These are phyloP conservation scores for Caenorhabditis japonica DNA, from an alignment of 2,888 invertebrate species.

Conservation along the genomic window DNA sequence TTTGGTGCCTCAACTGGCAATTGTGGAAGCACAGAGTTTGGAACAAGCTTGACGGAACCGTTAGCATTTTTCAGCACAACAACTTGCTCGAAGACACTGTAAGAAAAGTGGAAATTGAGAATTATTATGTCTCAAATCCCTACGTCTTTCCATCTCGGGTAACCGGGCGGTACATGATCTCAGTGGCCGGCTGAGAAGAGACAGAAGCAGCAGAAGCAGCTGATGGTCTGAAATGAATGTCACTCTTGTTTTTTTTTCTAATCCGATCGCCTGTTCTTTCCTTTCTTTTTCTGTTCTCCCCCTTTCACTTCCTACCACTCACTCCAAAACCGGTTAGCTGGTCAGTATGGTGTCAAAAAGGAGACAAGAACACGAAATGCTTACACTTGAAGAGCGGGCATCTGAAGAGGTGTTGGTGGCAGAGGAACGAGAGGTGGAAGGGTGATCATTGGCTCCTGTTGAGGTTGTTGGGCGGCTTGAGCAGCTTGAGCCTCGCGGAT, in stretches of 20 bases:
- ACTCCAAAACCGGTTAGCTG: constrained; percentile 26
- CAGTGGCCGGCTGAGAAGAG: constrained; percentile 32
- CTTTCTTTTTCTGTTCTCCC: constrained; percentile 1
- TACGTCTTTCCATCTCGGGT: constrained; percentile 44
- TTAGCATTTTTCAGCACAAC: constrained; percentile 42
- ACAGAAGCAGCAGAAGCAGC: background rate
- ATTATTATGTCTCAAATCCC: background rate
- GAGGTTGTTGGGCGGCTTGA: constrained; percentile 19
- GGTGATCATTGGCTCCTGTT: constrained; percentile 41
- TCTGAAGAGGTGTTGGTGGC: constrained; percentile 39
- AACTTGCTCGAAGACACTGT: constrained; percentile 47
- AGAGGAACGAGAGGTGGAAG: constrained; percentile 48
- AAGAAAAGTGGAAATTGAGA: background rate
- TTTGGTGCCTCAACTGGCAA: constrained; percentile 25
- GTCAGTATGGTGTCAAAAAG: constrained; percentile 22
- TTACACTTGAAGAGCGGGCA: constrained; percentile 38
- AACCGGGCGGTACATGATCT: constrained; percentile 48
- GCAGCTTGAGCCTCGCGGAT: constrained; percentile 45
- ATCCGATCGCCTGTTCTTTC: background rate
- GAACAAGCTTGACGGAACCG: constrained; percentile 36
- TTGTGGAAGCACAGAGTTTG: constrained; percentile 25
- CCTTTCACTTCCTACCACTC: constrained; percentile 23
- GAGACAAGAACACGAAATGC: constrained; percentile 22
- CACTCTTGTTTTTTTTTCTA: constrained; percentile 18
- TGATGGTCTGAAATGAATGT: constrained; percentile 37